Evolutionary conservation across 2,113 vertebrate species (phyloP).

Genomic region (Reinhardtius hippoglossoides): DNA sequence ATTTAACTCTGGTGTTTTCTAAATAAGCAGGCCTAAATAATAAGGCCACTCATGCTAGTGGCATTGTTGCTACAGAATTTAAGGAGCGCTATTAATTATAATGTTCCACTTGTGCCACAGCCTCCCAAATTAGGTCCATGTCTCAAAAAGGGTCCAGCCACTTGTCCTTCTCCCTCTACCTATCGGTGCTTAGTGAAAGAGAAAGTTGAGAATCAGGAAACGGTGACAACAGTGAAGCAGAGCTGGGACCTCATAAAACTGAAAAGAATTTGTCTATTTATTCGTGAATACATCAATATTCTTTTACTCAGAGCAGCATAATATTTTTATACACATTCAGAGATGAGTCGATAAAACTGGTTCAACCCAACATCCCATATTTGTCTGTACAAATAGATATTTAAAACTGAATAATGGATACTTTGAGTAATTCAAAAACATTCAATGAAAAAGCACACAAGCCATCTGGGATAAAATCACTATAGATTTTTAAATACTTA

Average conservation of each 20-base stretch:
- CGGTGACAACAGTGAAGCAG: slow-evolving; percentile 2
- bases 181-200: not conserved
- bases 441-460: too few relatives aligned
- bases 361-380: too few relatives aligned
- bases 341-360: too few relatives aligned
- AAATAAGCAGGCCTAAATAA: not conserved
- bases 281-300: too few relatives aligned
- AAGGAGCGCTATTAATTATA: not conserved
- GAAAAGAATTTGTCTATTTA: not conserved
- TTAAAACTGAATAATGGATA: too few relatives aligned
- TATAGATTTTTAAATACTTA: too few relatives aligned
- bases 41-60: not conserved
- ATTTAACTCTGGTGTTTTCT: not conserved
- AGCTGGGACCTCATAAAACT: not conserved
- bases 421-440: too few relatives aligned
- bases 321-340: too few relatives aligned
- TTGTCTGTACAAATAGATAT: too few relatives aligned
- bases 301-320: too few relatives aligned
- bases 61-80: not conserved
- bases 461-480: too few relatives aligned
- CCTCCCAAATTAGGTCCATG: not conserved
- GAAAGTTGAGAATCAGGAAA: not conserved
- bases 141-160: not conserved
- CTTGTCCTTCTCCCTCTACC: not conserved
- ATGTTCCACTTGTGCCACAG: not conserved